phyloP scores from a whole-genome alignment of 2,113 vertebrate genomes.

The Pseudopodoces humilis region DNA sequence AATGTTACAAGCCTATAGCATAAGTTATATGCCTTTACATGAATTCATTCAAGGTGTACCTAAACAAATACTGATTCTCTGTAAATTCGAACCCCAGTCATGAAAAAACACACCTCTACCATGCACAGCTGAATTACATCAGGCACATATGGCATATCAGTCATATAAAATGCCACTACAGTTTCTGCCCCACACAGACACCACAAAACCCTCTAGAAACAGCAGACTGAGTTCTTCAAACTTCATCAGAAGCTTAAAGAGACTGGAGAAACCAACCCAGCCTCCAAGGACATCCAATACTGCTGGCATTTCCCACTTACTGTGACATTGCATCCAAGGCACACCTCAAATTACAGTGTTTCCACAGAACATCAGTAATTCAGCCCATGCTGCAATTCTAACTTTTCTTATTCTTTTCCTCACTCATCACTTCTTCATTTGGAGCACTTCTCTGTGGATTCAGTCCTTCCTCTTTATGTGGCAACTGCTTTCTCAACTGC shows the following conservation, averaged over 20 bases:
- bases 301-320: background rate
- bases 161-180: rapidly evolving
- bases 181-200: background rate
- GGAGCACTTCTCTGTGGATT: background rate
- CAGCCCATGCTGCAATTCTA: background rate
- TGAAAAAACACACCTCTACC: background rate
- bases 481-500: background rate
- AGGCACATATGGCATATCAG: background rate
- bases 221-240: rapidly evolving
- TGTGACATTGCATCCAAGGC: rapidly evolving
- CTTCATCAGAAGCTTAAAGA: background rate
- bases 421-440: background rate
- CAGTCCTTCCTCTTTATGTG: background rate
- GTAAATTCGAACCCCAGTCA: background rate
- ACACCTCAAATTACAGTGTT: background rate
- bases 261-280: background rate
- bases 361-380: background rate
- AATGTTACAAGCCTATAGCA: rapidly evolving
- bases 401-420: background rate
- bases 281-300: background rate
- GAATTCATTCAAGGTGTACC: background rate
- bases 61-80: background rate
- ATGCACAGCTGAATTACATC: background rate
- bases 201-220: background rate
- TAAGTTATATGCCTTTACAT: rapidly evolving